Base-by-base conservation (phyloP, 2,888 invertebrate genomes). In the Hypselothyrea guttata region DNA sequence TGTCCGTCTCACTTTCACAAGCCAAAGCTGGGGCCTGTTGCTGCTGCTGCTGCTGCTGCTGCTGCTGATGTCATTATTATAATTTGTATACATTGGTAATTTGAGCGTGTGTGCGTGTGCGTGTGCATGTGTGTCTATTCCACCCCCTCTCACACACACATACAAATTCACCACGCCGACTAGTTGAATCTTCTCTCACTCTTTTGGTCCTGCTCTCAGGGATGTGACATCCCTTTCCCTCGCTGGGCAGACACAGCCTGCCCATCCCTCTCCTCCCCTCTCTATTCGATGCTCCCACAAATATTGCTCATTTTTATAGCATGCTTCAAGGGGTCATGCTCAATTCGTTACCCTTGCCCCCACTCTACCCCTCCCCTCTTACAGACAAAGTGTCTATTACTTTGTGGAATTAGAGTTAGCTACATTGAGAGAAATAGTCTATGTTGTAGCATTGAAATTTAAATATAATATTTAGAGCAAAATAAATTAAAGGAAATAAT, bases 51-150 rank as follows among this genome's bases (percentile, higher is more conserved):
- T n/a, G 38, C 46, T 45, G 47, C 27, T 11, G 30, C 18, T 15
- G 41, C 51, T 46, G 82, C 70, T 78, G 78, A 82, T 82, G 83
- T 78, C 77, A 78, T 78, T 82, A 78, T 78, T 47, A 75, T 72
- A 78, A 75, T 83, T 78, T 66, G 72, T 82, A 71, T 81, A 82
- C 82, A 81, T 76, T 65, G 71, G 74, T 74, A 71, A 81, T 81
- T 74, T 28, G 57, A 67, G 63, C 64, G 37, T 40, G 16, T 64
- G 42, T 64, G 35, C 11, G 15, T 70, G 38, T 51, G 34, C 52
- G 57, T 46, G 48, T 13, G 15, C 12, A 15, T 48, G 44, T 27
- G 58, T 57, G 45, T 37, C 15, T 37, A 9, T 35, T 15, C 9
- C 13, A 37, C 34, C 37, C 16, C 31, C 18, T 42, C 38, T 41